Conservation (phyloP, 1,140 invertebrate genomes). For the Neoseiulus cucumeris region DNA sequence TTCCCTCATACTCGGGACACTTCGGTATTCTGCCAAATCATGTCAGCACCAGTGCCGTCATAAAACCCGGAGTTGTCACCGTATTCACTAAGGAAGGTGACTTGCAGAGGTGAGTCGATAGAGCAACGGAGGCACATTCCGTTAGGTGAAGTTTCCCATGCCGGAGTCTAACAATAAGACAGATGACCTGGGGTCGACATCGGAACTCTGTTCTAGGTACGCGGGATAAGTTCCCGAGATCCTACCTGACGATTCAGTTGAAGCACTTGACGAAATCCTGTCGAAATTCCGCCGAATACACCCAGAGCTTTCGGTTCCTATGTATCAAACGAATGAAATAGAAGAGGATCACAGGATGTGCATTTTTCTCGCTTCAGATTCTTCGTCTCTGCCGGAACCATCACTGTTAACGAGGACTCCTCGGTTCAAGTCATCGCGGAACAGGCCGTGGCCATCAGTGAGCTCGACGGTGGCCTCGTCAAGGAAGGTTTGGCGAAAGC, state of each 20-base stretch:
- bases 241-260: too few relatives aligned
- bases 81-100: conserved; percentile 71
- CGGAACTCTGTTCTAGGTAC: too few relatives aligned
- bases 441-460: conserved; percentile 74
- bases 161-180: too few relatives aligned
- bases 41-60: conserved; percentile 81
- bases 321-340: too few relatives aligned
- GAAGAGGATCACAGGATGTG: too few relatives aligned
- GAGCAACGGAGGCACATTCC: conserved; percentile 13
- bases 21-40: conserved; percentile 96
- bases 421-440: conserved; percentile 93
- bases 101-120: conserved; percentile 50
- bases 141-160: too few relatives aligned
- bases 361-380: background rate
- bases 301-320: too few relatives aligned
- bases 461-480: conserved; percentile 44
- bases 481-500: conserved; percentile 63
- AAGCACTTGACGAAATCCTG: too few relatives aligned
- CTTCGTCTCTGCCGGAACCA: conserved; percentile 49
- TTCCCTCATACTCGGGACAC: conserved; percentile 82
- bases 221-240: too few relatives aligned
- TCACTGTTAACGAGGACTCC: conserved; percentile 95
- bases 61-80: conserved; percentile 87
- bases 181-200: too few relatives aligned
- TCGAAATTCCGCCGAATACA: too few relatives aligned